Evolutionary conservation across 1,140 invertebrate genomes (phyloP).

Genomic region (Drosophila pseudoananassae): DNA sequence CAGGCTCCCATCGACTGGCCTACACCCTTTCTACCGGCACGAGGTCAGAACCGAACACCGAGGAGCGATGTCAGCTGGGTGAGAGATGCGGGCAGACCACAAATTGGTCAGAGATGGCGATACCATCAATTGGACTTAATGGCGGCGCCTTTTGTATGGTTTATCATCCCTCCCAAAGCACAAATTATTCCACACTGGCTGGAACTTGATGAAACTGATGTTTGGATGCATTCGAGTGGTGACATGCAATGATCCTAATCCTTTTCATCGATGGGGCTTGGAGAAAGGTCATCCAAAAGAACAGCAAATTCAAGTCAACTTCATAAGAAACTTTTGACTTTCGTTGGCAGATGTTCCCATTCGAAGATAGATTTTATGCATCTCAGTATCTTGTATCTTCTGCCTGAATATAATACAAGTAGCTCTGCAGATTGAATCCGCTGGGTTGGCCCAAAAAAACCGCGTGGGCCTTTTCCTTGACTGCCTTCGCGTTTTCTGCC

Average conservation of each 20-base stretch:
- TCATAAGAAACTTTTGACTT: slow-evolving; percentile 10
- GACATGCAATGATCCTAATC: background rate
- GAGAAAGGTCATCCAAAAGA: background rate
- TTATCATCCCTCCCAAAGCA: slow-evolving; percentile 49
- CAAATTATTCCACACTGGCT: slow-evolving; percentile 38
- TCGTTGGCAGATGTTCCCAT: slow-evolving; percentile 35
- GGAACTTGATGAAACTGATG: slow-evolving; percentile 30
- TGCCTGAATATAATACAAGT: slow-evolving; percentile 38
- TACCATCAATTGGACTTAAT: slow-evolving; percentile 55
- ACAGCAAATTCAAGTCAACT: background rate
- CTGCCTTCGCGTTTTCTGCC: slow-evolving; percentile 50
- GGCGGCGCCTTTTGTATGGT: slow-evolving; percentile 51
- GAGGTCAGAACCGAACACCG: slow-evolving; percentile 30
- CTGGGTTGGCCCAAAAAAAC: slow-evolving; percentile 23
- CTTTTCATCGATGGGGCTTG: background rate
- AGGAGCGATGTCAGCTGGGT: background rate
- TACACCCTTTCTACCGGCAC: slow-evolving; percentile 57
- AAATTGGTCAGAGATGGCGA: slow-evolving; percentile 61
- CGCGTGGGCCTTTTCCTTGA: slow-evolving; percentile 36
- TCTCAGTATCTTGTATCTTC: slow-evolving; percentile 32
- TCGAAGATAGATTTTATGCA: slow-evolving; percentile 12
- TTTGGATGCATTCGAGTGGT: slow-evolving; percentile 21
- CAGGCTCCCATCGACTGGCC: slow-evolving; percentile 29
- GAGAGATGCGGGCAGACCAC: slow-evolving; percentile 59
- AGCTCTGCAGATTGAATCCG: slow-evolving; percentile 33